These are phyloP conservation scores for Cybosia mesomella DNA, from an alignment of 2,888 invertebrate species.

Conservation along the genomic window DNA sequence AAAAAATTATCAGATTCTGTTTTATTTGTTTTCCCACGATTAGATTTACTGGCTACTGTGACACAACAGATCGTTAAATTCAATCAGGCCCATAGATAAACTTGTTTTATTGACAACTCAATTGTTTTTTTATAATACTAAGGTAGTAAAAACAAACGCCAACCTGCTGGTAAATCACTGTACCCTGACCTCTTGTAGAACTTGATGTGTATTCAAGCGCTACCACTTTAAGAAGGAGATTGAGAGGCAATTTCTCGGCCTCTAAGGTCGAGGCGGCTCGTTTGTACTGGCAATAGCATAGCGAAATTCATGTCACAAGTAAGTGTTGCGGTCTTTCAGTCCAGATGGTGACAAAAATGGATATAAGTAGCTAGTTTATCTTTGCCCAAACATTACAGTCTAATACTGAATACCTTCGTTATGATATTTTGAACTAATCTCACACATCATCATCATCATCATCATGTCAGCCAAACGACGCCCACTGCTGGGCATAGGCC, in stretches of 20 bases:
- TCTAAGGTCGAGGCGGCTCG: no score
- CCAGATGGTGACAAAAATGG: no score
- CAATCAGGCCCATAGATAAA: background rate
- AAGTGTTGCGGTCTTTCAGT: no score
- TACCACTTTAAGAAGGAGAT: background rate
- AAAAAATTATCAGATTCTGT: conserved; percentile 29
- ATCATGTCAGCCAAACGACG: no score
- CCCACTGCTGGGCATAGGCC: no score
- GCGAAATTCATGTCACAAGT: no score
- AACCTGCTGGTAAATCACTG: background rate
- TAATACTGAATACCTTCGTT: background rate
- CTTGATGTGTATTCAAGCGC: background rate
- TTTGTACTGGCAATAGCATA: no score
- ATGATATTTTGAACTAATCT: no score
- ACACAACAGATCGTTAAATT: conserved; percentile 8
- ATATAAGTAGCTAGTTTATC: no score
- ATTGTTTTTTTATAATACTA: conserved; percentile 1
- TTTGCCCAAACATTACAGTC: background rate
- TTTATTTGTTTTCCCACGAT: conserved; percentile 18
- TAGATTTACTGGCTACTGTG: conserved; percentile 4
- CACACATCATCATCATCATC: no score
- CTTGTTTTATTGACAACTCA: conserved; percentile 7
- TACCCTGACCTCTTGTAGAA: background rate
- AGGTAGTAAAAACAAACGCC: background rate
- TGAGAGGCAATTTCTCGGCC: no score